Conservation (phyloP, 1,140 invertebrate species). For the Drosophila oshimai region DNA sequence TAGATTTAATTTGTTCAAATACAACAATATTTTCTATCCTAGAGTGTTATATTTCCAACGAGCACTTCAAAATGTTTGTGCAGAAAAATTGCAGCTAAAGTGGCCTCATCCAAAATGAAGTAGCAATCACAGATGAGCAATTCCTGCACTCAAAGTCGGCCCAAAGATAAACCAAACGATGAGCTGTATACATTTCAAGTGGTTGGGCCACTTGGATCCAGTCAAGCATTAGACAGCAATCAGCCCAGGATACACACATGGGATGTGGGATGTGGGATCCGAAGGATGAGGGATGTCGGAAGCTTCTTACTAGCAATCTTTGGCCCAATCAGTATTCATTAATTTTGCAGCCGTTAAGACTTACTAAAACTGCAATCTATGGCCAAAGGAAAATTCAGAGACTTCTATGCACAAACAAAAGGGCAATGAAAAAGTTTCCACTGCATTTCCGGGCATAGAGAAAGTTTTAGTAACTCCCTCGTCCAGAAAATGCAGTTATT, state of each 20-base stretch:
- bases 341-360: constrained; percentile 50
- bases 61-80: neutral
- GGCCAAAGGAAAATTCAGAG: constrained; percentile 4
- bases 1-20: neutral
- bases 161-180: neutral
- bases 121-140: constrained; percentile 5
- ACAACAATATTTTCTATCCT: neutral
- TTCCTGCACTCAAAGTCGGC: constrained; percentile 14
- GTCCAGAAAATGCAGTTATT: constrained; percentile 47
- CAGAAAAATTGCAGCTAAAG: neutral
- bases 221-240: constrained; percentile 31
- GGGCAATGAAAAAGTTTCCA: constrained; percentile 36
- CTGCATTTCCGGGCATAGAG: constrained; percentile 49
- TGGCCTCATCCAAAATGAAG: constrained; percentile 11
- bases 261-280: no score
- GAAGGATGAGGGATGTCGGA: constrained; percentile 7
- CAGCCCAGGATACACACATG: constrained; percentile 5
- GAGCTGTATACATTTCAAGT: constrained; percentile 25
- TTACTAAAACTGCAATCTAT: constrained; percentile 49
- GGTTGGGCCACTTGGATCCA: constrained; percentile 20
- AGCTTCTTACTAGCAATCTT: constrained; percentile 29
- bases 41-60: neutral
- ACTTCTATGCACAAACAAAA: constrained; percentile 40
- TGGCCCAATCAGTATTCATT: constrained; percentile 54
- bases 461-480: constrained; percentile 67